Evolutionary conservation across 2,797 vertebrate genomes (phyloP).

Genomic region (Nothura maculosa): DNA sequence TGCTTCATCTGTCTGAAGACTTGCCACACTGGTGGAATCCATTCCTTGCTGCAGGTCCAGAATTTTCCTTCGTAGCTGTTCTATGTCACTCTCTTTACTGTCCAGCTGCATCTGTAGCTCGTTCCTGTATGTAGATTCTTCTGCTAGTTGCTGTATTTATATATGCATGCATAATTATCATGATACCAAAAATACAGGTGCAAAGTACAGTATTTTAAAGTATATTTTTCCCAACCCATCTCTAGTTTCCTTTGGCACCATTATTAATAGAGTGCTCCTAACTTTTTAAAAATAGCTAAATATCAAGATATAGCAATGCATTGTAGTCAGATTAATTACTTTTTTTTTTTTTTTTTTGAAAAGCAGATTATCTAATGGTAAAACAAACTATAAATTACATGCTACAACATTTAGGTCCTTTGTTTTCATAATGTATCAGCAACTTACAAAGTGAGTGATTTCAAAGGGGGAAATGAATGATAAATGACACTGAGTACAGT

Average conservation of each 20-base stretch:
- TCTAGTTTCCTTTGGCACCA: neutral
- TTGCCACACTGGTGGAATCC: constrained; percentile 95
- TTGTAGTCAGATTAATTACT: neutral
- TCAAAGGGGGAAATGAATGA: neutral
- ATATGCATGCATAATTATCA: constrained; percentile 23
- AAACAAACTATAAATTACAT: neutral
- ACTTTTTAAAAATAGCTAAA: neutral
- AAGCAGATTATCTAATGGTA: neutral
- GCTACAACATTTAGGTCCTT: neutral
- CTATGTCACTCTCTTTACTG: constrained; percentile 98
- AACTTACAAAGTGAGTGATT: neutral
- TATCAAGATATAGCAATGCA: neutral
- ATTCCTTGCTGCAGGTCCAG: constrained; percentile 92
- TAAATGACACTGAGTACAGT: neutral
- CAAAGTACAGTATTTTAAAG: constrained; percentile 2
- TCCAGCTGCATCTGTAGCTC: constrained; percentile 98
- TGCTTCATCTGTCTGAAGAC: constrained; percentile 91
- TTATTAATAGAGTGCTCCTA: neutral
- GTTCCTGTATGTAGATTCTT: constrained; percentile 92
- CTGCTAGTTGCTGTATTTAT: constrained; percentile 90
- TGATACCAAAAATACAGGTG: constrained; percentile 2
- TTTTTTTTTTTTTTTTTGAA: neutral
- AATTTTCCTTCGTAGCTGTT: constrained; percentile 94
- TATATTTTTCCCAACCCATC: neutral
- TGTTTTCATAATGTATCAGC: neutral